A percentile compares a stretch with the other conserved stretches of the same genome.
These are phyloP conservation scores for Sparus aurata DNA, from an alignment of 2,797 vertebrate species.

Conservation along the genomic window DNA sequence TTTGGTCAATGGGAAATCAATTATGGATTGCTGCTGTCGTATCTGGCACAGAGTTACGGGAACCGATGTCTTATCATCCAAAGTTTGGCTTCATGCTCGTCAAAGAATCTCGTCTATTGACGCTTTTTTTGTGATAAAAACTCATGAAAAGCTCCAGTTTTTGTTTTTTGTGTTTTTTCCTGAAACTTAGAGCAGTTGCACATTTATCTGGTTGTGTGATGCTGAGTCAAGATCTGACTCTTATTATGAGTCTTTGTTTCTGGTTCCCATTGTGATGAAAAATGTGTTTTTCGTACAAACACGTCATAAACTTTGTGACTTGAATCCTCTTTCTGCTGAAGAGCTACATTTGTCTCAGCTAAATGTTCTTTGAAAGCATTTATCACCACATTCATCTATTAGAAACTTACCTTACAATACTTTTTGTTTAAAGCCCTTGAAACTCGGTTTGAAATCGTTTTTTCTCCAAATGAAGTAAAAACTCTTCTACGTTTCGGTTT, in stretches of 20 bases:
- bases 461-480: too few relatives aligned
- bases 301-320: neutral
- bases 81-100: neutral
- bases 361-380: neutral
- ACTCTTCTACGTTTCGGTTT: too few relatives aligned
- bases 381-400: neutral
- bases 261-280: neutral
- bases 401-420: neutral
- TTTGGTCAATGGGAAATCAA: constrained; percentile 46
- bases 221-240: neutral
- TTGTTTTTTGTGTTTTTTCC: neutral
- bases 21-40: constrained; percentile 34
- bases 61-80: constrained; percentile 9
- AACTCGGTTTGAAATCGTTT: neutral
- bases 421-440: neutral
- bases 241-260: too few relatives aligned
- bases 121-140: neutral
- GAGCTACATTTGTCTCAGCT: too few relatives aligned
- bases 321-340: too few relatives aligned
- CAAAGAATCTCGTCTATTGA: neutral
- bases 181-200: neutral
- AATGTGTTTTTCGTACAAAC: neutral
- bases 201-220: neutral
- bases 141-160: neutral
- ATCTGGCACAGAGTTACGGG: constrained; percentile 17